These are phyloP conservation scores for Mythimna ferrago DNA, from an alignment of 2,888 invertebrate species.

Conservation along the genomic window DNA sequence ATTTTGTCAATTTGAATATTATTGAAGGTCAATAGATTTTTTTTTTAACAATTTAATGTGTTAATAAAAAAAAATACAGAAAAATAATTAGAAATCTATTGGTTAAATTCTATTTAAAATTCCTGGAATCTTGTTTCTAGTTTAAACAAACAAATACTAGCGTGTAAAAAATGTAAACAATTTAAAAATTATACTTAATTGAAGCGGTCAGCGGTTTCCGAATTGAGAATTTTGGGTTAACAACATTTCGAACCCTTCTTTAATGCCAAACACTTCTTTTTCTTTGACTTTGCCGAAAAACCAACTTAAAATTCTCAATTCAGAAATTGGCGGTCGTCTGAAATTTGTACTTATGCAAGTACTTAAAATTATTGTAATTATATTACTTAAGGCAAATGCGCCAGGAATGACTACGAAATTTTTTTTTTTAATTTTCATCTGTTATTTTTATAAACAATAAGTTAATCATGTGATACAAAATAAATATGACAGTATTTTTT, in stretches of 20 bases:
- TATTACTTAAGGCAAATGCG: background rate
- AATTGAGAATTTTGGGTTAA: background rate
- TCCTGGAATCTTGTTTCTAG: too few relatives aligned
- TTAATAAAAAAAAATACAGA: background rate
- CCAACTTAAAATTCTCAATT: background rate
- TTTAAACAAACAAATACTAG: too few relatives aligned
- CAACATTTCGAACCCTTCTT: background rate
- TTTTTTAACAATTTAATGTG: background rate
- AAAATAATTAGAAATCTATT: background rate
- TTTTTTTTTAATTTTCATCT: background rate
- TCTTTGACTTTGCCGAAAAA: too few relatives aligned
- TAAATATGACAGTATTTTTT: constrained; percentile 43
- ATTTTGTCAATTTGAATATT: constrained; percentile 11
- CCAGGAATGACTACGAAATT: background rate
- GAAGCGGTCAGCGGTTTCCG: background rate
- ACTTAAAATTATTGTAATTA: background rate
- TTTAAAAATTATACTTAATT: too few relatives aligned
- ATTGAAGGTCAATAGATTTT: background rate
- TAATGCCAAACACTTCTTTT: background rate
- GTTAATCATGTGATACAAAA: constrained; percentile 36
- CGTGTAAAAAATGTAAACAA: too few relatives aligned
- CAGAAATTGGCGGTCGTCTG: background rate
- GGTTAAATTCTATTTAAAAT: background rate
- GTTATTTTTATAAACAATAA: background rate
- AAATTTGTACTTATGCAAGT: constrained; percentile 10